These are phyloP conservation scores for Elaphurus davidianus DNA, from an alignment of 2,113 vertebrate species.

Conservation along the genomic window DNA sequence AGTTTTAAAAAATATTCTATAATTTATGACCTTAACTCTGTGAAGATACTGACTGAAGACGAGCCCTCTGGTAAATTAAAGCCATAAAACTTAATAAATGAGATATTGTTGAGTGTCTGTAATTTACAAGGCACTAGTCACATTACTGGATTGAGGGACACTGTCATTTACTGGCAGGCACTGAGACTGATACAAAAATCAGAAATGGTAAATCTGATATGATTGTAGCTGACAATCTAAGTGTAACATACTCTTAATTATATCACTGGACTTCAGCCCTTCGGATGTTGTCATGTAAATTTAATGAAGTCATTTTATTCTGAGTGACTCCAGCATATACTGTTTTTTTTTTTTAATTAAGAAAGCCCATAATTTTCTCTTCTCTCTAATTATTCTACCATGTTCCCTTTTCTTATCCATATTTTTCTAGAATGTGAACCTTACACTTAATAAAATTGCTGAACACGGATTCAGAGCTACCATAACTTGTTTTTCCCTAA, in stretches of 20 bases:
- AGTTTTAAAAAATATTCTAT: not conserved
- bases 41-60: conserved; percentile 2
- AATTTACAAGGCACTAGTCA: not conserved
- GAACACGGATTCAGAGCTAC: not conserved
- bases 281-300: conserved; percentile 5
- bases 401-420: not conserved
- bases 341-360: not conserved
- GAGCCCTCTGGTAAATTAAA: not conserved
- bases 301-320: conserved; percentile 11
- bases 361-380: not conserved
- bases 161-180: not conserved
- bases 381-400: not conserved
- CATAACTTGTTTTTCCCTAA: not conserved
- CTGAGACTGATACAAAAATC: not conserved
- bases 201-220: conserved; percentile 17
- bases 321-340: not conserved
- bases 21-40: not conserved
- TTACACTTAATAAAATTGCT: not conserved
- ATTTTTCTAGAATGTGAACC: not conserved
- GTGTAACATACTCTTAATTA: conserved; percentile 1
- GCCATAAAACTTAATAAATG: not conserved
- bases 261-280: not conserved
- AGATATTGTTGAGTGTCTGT: not conserved
- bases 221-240: conserved; percentile 9
- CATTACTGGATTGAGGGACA: not conserved